Base-by-base conservation (phyloP, 2,113 vertebrate species). In the Tupaia chinensis region DNA sequence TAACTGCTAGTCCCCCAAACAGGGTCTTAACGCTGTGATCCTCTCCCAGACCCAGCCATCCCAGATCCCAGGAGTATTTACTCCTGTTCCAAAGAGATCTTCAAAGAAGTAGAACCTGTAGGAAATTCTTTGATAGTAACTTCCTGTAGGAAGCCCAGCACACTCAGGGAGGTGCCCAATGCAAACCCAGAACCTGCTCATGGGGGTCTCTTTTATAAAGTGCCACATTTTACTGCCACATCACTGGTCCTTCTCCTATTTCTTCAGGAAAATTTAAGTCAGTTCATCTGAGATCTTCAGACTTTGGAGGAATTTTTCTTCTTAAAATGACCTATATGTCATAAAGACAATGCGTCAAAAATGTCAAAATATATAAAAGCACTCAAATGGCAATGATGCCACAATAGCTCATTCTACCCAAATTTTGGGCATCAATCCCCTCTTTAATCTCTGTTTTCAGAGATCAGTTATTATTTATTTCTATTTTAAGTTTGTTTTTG, bases 221-320 rank as follows among this genome's bases (percentile, higher is more conserved):
- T 44, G 44, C 44, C 44, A 44, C 44, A 44, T 44, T 44, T 44
- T 44, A 44, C 44, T 44, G 44, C 44, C 44, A 44, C 5, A 44
- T 44, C 44, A 44, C 44, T 44, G 44, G 44, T 5, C 44, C 44
- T 44, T 44, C 44, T 44, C 44, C 5, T 44, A 86, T 98, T 82
- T 98, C 88, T 97, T 98, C 95, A 97, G 96, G 93, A 98, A 97
- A 89, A 93, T 94, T 96, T 87, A 91, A 98, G 93, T 92, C 95
- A 0, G 85, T 89, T 66, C 65, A 61, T 89, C 60, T 54, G 32
- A 95, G 76, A 92, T 92, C 29, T 14, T 91, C 87, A 95, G 34
- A 78, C 29, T 73, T 56, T 79, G 72, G 58, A 81, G 25, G 16
- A 0, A 29, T 92, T 89, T 12, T 1, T 90, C 25, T 90, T 95